Base-by-base conservation (phyloP, 2,113 vertebrate species). In the Sceloporus tristichus region DNA sequence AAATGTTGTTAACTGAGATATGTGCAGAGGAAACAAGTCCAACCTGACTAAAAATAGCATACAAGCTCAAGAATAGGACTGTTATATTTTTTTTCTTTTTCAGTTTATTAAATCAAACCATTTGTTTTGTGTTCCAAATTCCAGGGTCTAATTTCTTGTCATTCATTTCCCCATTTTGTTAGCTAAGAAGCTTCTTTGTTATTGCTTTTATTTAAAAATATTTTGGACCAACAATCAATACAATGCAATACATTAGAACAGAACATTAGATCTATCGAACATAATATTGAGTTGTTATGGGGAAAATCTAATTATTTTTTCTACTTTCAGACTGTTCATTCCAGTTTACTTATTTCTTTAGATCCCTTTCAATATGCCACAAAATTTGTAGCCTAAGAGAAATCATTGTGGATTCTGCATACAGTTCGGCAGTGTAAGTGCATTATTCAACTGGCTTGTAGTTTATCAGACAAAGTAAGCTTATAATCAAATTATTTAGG, bases 291-390 rank as follows among this genome's bases (percentile, higher is more conserved):
- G 40, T 70, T 75, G n/a, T 9, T 23, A 62, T 62, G 7, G 9
- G 75, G 10, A 88, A 92, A 85, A 87, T 85, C 56, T 82, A 84
- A 85, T 91, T 88, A 87, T 38, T 7, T 74, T 93, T 93, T 89
- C 86, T 84, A 65, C 9, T 91, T 93, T 91, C 88, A 91, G 86
- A 79, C 80, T 75, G 29, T 38, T 66, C 16, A 84, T 34, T 92
- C 53, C 84, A 87, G 84, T 34, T 91, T 92, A 82, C 74, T 56
- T 84, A 79, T 71, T 86, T 80, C 66, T 87, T 86, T 88, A 87
- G n/a, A 87, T 91, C 53, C 42, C 78, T 87, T 91, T 48, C 25
- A 87, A 82, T 85, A 92, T 91, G 85, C 3, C 3, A 89, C 53
- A 79, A 42, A 78, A 16, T 84, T 77, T 73, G 3, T 79, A 87